A percentile compares a stretch with the other conserved stretches of the same genome.
These are phyloP conservation scores for Sacculina carcini DNA, from an alignment of 2,888 invertebrate genomes.

Conservation along the genomic window DNA sequence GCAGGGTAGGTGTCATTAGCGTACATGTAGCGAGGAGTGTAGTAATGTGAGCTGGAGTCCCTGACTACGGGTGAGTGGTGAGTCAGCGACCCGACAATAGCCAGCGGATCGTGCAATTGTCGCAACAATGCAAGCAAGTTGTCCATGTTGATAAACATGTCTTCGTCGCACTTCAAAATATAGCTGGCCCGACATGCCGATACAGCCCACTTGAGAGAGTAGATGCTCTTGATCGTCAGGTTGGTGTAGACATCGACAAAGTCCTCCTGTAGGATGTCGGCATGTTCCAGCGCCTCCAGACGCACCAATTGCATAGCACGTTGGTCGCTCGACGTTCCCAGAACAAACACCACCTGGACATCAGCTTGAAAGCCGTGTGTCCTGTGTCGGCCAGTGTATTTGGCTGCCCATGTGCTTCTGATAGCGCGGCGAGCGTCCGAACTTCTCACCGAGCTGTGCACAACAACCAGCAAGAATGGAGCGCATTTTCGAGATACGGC, in stretches of 20 bases:
- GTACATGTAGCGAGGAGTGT: constrained; percentile 15
- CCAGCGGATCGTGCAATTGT: neutral
- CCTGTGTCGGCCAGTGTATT: no score
- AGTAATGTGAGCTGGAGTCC: constrained; percentile 11
- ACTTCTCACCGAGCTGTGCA: no score
- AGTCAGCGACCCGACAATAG: constrained; percentile 16
- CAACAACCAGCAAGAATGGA: no score
- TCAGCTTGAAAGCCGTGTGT: no score
- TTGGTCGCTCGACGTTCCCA: no score
- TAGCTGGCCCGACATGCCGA: constrained; percentile 9
- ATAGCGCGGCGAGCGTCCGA: no score
- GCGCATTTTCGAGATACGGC: no score
- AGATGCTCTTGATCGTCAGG: constrained; percentile 12
- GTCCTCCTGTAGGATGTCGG: constrained; percentile 12
- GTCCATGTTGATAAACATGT: constrained; percentile 12
- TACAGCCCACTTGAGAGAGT: constrained; percentile 12
- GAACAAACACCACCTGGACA: no score
- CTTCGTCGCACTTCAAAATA: constrained; percentile 13
- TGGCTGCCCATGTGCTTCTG: no score
- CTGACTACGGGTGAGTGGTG: constrained; percentile 16
- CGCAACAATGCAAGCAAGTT: constrained; percentile 14
- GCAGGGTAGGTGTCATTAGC: constrained; percentile 16
- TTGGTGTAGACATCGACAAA: constrained; percentile 13
- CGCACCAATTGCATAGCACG: no score
- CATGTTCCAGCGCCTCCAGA: no score